phyloP scores from a whole-genome alignment of 2,797 vertebrate species.

The Protosalanx chinensis region DNA sequence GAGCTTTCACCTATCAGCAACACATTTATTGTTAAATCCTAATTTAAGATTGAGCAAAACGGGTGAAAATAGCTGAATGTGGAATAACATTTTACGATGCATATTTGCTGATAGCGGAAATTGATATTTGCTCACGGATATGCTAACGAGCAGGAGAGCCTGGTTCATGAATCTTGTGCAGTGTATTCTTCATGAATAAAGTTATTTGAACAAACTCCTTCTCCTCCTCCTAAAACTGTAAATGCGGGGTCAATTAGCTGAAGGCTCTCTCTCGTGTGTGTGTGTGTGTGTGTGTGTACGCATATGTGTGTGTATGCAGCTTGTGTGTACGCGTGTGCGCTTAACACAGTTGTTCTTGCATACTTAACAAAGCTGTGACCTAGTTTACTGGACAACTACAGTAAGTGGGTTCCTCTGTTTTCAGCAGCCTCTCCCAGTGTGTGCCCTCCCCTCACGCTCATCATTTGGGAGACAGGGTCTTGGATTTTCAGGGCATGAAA shows the following conservation, averaged over 20 bases:
- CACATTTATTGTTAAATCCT: too few species aligned
- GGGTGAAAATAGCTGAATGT: background rate
- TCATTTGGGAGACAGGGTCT: slow-evolving; percentile 48
- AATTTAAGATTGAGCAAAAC: slow-evolving; percentile 1
- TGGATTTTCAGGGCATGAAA: slow-evolving; percentile 28
- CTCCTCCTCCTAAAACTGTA: slow-evolving; percentile 45
- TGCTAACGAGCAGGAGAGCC: background rate
- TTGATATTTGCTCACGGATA: background rate
- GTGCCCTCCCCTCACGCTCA: slow-evolving; percentile 27
- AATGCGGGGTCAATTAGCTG: slow-evolving; percentile 10
- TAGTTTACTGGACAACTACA: slow-evolving; percentile 72
- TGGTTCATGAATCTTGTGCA: background rate
- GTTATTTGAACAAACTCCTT: slow-evolving; percentile 62
- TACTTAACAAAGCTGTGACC: slow-evolving; percentile 77
- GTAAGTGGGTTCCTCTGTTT: slow-evolving; percentile 76
- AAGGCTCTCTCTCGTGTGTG: slow-evolving; percentile 23
- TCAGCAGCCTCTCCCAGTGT: slow-evolving; percentile 47
- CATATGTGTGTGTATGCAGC: slow-evolving; percentile 24
- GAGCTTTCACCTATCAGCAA: too few species aligned
- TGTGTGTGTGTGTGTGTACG: slow-evolving; percentile 45
- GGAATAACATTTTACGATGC: background rate
- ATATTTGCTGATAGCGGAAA: background rate
- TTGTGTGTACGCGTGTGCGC: slow-evolving; percentile 30
- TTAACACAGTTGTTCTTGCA: slow-evolving; percentile 70
- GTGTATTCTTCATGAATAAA: slow-evolving; percentile 53